These are phyloP conservation scores for Sternotherus odoratus DNA, from an alignment of 2,797 vertebrate species.

Conservation along the genomic window DNA sequence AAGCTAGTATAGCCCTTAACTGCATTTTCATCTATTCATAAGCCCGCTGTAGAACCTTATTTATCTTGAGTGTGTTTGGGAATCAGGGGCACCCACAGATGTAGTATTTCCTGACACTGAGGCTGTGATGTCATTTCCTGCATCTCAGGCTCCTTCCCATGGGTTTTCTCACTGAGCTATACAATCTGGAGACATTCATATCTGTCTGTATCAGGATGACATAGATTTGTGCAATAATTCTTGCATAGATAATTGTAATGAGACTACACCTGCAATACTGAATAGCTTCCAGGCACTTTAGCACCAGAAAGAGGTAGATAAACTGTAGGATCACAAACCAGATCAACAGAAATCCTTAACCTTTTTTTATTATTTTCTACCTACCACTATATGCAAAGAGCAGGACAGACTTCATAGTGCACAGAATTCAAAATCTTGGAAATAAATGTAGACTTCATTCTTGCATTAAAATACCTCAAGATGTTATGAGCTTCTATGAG, in stretches of 20 bases:
- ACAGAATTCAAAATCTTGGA: background rate
- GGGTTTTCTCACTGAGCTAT: background rate
- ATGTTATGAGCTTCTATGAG: background rate
- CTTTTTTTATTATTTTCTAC: background rate
- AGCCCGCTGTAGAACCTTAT: too few relatives aligned
- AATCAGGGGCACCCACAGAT: too few relatives aligned
- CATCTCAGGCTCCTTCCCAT: fast-evolving
- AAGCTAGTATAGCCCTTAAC: too few relatives aligned
- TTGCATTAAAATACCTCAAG: background rate
- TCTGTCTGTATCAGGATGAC: background rate
- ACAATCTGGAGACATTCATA: background rate
- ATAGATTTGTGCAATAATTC: background rate
- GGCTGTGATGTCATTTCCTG: background rate
- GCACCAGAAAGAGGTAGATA: background rate
- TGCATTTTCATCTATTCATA: too few relatives aligned
- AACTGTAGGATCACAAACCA: background rate
- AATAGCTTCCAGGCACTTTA: background rate
- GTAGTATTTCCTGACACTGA: too few relatives aligned
- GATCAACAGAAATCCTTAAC: background rate
- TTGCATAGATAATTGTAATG: background rate
- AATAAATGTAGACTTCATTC: background rate
- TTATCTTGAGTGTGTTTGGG: too few relatives aligned
- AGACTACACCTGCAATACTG: background rate
- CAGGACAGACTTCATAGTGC: background rate
- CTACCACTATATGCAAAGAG: background rate